Evolutionary conservation across 2,888 invertebrate species (phyloP), one percentile per base, ranked within the genome.

Genomic region (Melieria crassipennis): DNA sequence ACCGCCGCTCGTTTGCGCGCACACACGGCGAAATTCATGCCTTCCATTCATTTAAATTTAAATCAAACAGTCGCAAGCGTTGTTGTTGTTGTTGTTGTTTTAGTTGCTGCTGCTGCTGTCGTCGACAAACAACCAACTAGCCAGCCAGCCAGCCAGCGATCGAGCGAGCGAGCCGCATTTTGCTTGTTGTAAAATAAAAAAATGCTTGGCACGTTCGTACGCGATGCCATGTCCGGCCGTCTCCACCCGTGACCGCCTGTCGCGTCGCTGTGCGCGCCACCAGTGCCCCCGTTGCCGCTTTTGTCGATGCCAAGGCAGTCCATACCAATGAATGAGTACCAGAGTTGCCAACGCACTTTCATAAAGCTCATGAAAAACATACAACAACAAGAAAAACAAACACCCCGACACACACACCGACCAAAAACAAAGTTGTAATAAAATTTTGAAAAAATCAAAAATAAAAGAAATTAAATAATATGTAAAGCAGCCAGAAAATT

Each of bases 1-100:
- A 5, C 30, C 42, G 47, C 43, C 45, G 61, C 45, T 42, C 58
- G 58, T 70, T 61, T 30, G 11, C 57, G 9, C 13, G 42, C 61
- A 61, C 11, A 57, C n/a, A 48, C 68, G 72, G 70, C 75, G 72
- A 75, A 81, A 82, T 82, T 83, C 79, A 79, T 80, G 81, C 71
- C 80, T 77, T 82, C 82, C 82, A 84, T 83, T 83, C 84, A 84
- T 83, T 81, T 81, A 82, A 83, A 82, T 83, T 70, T 81, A 63
- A 72, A 75, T 71, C 67, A 71, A 71, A 67, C 66, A 71, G 71
- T 68, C 71, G 64, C 66, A 64, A 64, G 48, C 65, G 43, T 2
- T 30, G 30, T 30, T 30, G 30, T 63, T 46, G 63, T 48, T 10
- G 47, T 10, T 13, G 48, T 63, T 16, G 9, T 46, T 50, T n/a